These are phyloP conservation scores for Hydractinia symbiolongicarpus DNA, from an alignment of 30 jellyfish, hydroid and myxozoan species.

Conservation along the genomic window DNA sequence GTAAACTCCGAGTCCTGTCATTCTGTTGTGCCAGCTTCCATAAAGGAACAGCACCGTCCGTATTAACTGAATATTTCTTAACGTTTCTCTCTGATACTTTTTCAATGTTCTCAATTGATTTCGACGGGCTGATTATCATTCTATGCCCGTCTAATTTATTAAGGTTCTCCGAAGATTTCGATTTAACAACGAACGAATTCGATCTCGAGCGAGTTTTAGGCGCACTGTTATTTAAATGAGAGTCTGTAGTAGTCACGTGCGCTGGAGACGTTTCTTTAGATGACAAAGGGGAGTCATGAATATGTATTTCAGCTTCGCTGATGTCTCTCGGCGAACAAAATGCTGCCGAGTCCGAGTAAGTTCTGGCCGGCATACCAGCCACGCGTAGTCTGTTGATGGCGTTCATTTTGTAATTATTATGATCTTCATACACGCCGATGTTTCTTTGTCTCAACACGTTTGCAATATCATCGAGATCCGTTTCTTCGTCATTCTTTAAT, in stretches of 20 bases:
- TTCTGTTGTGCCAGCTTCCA: slow-evolving; percentile 13
- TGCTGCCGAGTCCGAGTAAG: slow-evolving; percentile 20
- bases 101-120: background rate
- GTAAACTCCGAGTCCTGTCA: slow-evolving; percentile 8
- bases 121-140: background rate
- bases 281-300: background rate
- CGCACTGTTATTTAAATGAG: background rate
- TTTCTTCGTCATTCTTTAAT: slow-evolving; percentile 4
- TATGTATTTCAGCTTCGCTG: background rate
- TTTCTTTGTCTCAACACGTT: background rate
- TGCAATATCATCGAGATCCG: slow-evolving; percentile 12
- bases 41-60: slow-evolving; percentile 14
- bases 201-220: background rate
- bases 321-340: slow-evolving; percentile 12
- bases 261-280: background rate
- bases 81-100: background rate
- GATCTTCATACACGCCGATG: slow-evolving; percentile 36
- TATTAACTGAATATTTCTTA: slow-evolving; percentile 4
- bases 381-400: background rate
- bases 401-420: background rate
- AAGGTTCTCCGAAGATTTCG: slow-evolving; percentile 6
- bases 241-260: background rate
- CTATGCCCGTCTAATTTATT: background rate
- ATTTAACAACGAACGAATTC: background rate
- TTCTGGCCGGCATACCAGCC: slow-evolving; percentile 2